phyloP scores from a whole-genome alignment of 2,888 invertebrate genomes.

The Camptogramma bilineatum region DNA sequence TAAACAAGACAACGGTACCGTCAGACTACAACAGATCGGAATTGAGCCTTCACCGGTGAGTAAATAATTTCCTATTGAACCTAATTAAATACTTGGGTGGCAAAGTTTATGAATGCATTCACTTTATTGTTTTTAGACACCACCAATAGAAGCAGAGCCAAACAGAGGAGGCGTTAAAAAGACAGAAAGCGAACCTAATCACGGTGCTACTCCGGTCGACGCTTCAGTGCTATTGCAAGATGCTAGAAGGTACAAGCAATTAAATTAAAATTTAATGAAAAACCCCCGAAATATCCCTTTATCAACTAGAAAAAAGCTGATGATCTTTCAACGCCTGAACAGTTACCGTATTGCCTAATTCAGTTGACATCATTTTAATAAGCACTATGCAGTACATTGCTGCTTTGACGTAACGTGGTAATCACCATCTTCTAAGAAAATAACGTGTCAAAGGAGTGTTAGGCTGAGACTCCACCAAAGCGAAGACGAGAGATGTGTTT shows the following conservation, averaged over 20 bases:
- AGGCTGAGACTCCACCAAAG: no score
- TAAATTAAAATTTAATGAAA: no score
- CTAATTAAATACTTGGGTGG: not conserved
- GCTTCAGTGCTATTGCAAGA: constrained; percentile 85
- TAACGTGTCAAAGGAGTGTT: no score
- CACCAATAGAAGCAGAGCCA: constrained; percentile 53
- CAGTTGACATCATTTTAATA: no score
- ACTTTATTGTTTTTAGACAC: constrained; percentile 45
- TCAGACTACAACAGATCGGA: constrained; percentile 81
- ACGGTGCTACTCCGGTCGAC: constrained; percentile 73
- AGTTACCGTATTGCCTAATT: no score
- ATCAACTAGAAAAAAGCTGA: no score
- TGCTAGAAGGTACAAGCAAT: constrained; percentile 69
- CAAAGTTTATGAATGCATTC: not conserved
- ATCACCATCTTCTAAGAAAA: no score
- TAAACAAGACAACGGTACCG: constrained; percentile 67
- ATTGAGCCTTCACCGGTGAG: constrained; percentile 78
- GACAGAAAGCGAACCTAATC: constrained; percentile 84
- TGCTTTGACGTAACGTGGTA: no score
- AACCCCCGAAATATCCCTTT: no score
- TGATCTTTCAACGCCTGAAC: no score
- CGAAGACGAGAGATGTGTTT: no score
- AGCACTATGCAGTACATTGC: no score
- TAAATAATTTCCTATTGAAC: constrained; percentile 6
- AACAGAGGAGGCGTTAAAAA: constrained; percentile 75